Conservation (phyloP, 2,113 vertebrate genomes). For the Nycticorax nycticorax region DNA sequence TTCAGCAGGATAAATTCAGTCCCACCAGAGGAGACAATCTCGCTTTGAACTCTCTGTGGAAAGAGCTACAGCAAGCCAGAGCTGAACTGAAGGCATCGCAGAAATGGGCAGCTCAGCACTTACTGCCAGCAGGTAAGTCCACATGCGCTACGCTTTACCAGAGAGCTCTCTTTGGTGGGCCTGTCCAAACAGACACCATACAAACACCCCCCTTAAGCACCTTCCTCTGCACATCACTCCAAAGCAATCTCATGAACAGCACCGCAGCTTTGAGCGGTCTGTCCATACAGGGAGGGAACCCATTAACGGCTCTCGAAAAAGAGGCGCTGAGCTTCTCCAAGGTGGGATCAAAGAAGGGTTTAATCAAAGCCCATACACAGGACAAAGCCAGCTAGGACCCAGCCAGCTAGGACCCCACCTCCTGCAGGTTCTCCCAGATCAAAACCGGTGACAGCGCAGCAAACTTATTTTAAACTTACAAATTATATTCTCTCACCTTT, state of each 20-base stretch:
- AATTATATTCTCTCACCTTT: not conserved
- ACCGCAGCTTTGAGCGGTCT: not conserved
- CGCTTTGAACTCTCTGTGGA: constrained; percentile 37
- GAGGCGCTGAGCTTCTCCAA: not conserved
- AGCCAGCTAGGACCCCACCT: not conserved
- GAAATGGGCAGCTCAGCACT: constrained; percentile 61
- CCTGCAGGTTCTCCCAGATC: not conserved
- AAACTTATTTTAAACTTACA: not conserved
- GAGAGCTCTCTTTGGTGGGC: not conserved
- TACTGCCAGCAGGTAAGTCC: constrained; percentile 86
- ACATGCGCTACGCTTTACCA: accelerated
- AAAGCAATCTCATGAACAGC: not conserved
- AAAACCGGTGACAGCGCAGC: not conserved
- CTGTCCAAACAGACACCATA: too few species aligned
- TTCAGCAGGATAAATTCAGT: not conserved
- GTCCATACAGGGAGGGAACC: not conserved
- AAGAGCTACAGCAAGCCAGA: constrained; percentile 72
- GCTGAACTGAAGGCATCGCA: constrained; percentile 68
- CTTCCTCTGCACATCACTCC: accelerated
- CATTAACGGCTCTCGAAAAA: not conserved
- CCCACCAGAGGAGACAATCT: not conserved
- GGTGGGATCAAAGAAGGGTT: not conserved
- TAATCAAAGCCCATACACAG: not conserved
- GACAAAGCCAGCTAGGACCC: not conserved
- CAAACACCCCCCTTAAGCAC: not conserved